These are phyloP conservation scores for Phenacoccus solenopsis DNA, from an alignment of 1,140 invertebrate genomes.

Conservation along the genomic window DNA sequence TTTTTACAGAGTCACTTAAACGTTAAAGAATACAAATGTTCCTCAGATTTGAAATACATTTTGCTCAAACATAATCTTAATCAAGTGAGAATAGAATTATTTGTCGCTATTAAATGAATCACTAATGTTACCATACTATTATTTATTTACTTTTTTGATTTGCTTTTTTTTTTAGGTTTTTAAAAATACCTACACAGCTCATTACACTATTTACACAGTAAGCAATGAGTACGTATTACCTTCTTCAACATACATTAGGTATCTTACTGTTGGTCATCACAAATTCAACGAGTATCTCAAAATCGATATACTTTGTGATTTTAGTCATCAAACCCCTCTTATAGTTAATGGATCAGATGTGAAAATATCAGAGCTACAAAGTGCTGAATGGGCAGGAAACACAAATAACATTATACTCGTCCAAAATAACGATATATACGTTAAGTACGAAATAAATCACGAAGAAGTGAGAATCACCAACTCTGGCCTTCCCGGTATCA, in stretches of 20 bases:
- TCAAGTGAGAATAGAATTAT: conserved; percentile 46
- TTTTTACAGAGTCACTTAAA: conserved; percentile 62
- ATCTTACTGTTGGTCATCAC: no score
- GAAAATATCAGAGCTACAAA: conserved; percentile 55
- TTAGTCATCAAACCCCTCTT: conserved; percentile 62
- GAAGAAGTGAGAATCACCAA: conserved; percentile 55
- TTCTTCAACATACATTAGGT: no score
- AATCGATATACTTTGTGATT: no score
- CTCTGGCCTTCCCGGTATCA: conserved; percentile 53
- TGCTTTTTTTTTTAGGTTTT: conserved; percentile 50
- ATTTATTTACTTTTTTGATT: no score
- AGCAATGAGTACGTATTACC: conserved; percentile 65
- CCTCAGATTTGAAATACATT: conserved; percentile 63
- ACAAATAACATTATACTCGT: conserved; percentile 56
- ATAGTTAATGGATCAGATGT: conserved; percentile 50
- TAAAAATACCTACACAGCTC: conserved; percentile 62
- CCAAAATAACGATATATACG: conserved; percentile 75
- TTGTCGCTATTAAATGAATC: no score
- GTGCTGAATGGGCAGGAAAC: conserved; percentile 62
- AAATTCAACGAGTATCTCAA: no score
- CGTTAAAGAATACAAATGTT: conserved; percentile 68
- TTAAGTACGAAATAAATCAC: conserved; percentile 49
- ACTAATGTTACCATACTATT: no score
- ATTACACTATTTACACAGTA: conserved; percentile 74
- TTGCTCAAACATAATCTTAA: conserved; percentile 76